Percentiles rank a stretch among this genome's conserved stretches.
These are phyloP conservation scores for Stenodera caucasica DNA, from an alignment of 2,888 invertebrate species.

Conservation along the genomic window DNA sequence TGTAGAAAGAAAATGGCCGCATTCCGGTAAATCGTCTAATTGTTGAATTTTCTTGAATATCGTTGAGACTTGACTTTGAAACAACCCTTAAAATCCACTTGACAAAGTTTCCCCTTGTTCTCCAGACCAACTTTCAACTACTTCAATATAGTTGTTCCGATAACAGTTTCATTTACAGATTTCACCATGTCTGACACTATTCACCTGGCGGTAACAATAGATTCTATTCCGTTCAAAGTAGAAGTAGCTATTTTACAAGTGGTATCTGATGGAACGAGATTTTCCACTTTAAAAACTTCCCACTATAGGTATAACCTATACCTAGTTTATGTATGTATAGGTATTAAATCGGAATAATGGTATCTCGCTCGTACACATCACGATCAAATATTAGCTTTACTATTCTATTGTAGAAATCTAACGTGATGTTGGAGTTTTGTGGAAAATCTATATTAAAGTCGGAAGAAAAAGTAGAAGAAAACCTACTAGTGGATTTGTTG, in stretches of 20 bases:
- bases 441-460: constrained; percentile 29
- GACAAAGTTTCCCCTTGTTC: neutral
- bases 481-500: constrained; percentile 55
- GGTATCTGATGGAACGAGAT: constrained; percentile 40
- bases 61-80: no score
- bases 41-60: no score
- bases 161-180: constrained; percentile 51
- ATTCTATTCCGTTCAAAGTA: constrained; percentile 41
- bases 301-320: no score
- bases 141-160: constrained; percentile 32
- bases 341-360: constrained; percentile 8
- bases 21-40: neutral
- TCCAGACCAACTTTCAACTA: constrained; percentile 14
- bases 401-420: constrained; percentile 17
- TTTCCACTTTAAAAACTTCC: constrained; percentile 35
- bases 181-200: constrained; percentile 45
- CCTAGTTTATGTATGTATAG: no score
- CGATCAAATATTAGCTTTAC: neutral
- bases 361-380: constrained; percentile 13
- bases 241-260: constrained; percentile 44
- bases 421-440: constrained; percentile 31
- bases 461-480: constrained; percentile 30
- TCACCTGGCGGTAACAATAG: constrained; percentile 47
- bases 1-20: neutral
- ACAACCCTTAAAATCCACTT: neutral